A percentile compares a stretch with the other conserved stretches of the same genome.
Conservation (phyloP, 1,140 invertebrate species). For the Aphelenchoides fujianensis region DNA sequence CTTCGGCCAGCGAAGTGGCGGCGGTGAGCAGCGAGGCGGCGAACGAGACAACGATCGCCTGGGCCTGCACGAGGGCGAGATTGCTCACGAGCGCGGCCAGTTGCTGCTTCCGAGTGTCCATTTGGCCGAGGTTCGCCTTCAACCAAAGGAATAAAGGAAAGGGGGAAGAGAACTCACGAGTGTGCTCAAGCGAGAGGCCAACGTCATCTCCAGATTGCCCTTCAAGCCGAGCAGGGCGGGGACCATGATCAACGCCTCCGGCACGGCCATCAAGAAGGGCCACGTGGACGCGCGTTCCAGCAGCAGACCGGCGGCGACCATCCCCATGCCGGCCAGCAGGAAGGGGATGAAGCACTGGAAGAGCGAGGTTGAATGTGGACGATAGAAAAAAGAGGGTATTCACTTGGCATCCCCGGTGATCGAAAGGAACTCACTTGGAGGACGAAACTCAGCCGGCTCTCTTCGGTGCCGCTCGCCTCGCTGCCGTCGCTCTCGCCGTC, state of each 20-base stretch:
- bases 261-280: conserved; percentile 30
- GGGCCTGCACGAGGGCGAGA: conserved; percentile 59
- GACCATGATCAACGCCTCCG: conserved; percentile 39
- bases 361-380: no score
- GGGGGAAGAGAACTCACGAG: no score
- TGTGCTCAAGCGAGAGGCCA: conserved; percentile 37
- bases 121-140: conserved; percentile 36
- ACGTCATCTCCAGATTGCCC: conserved; percentile 42
- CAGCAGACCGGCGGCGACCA: conserved; percentile 78
- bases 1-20: conserved; percentile 26
- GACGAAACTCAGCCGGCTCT: conserved; percentile 6
- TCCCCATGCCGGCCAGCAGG: conserved; percentile 80
- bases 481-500: background rate
- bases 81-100: conserved; percentile 26
- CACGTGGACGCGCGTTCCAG: conserved; percentile 73
- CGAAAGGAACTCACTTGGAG: background rate
- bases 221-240: conserved; percentile 41
- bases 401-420: no score
- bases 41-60: conserved; percentile 36
- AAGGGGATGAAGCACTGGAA: conserved; percentile 82
- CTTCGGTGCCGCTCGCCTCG: background rate
- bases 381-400: no score
- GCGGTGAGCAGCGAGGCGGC: conserved; percentile 35
- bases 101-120: conserved; percentile 32
- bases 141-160: conserved; percentile 9